A percentile compares a stretch with the other conserved stretches of the same genome.
These are phyloP conservation scores for Microchirus variegatus DNA, from an alignment of 2,797 vertebrate genomes.

Conservation along the genomic window DNA sequence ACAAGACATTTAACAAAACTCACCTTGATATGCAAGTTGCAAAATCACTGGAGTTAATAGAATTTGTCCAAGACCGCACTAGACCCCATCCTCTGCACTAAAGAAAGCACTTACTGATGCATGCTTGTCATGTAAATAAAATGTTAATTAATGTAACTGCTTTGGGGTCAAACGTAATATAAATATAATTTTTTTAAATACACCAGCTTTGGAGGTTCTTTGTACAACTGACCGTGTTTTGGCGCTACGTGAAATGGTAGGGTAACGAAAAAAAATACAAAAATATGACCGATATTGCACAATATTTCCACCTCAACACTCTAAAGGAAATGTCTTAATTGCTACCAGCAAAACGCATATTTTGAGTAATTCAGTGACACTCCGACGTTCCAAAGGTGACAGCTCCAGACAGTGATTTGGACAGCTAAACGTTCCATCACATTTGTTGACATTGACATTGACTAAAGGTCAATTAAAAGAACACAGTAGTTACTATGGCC, in stretches of 20 bases:
- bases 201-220: not conserved
- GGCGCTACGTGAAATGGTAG: not conserved
- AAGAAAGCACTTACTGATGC: not conserved
- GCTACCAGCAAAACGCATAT: constrained; percentile 32
- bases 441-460: constrained; percentile 24
- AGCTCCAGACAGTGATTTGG: constrained; percentile 5
- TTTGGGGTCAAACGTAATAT: not conserved
- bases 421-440: constrained; percentile 33
- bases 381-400: constrained; percentile 46
- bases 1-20: not conserved
- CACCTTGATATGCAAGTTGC: not conserved
- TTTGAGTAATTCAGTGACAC: constrained; percentile 3
- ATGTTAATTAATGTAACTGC: not conserved
- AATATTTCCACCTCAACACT: constrained; percentile 21
- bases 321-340: constrained; percentile 23
- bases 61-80: not conserved
- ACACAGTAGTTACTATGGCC: constrained; percentile 2
- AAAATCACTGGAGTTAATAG: not conserved
- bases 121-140: not conserved
- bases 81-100: not conserved
- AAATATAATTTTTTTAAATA: not conserved
- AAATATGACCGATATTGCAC: constrained; percentile 25
- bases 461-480: constrained; percentile 12
- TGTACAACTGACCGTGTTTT: not conserved
- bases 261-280: not conserved